Base-by-base conservation (phyloP, 2,797 vertebrate genomes). In the Rallus crepitans region DNA sequence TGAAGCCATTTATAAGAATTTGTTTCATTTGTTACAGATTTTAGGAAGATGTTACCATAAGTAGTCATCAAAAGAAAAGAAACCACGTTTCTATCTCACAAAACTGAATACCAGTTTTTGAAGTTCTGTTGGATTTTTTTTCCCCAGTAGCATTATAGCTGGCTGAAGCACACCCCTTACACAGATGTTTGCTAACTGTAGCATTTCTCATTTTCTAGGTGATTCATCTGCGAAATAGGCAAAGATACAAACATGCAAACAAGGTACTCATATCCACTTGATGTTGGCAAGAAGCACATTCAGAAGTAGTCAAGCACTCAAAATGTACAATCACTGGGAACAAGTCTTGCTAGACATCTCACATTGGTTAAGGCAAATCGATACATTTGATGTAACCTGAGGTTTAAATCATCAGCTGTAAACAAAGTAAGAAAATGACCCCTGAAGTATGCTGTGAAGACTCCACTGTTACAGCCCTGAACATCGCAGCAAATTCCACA, bases 201-300 rank as follows among this genome's bases (percentile, higher is more conserved):
- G 40, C 6, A 31, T 53, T 71, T 72, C 59, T 91, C 39, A 55
- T 93, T 91, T 95, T 89, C 85, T 63, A 91, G 19, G 78, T 72
- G 64, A 89, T 64, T 91, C 59, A 75, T 59, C 69, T 80, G 39
- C 72, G 73, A 75, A 86, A 68, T 25, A 39, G 50, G 59, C 53
- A 71, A 89, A 86, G 80, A n/a, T 20, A 47, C 16, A 75, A 50
- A 45, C 55, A 45, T 12, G 30, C 7, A 71, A 63, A 85, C 68
- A 66, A 56, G 5, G 57, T 16, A 55, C 47, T 73, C 19, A 17
- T 2, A 20, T 50, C 42, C 28, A 39, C 82, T 3, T 35, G 23
- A 37, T 12, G 8, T 2, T 71, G 69, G 30, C 47, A 40, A 85
- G 61, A 24, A 40, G 45, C 31, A 59, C 5, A 12, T n/a, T 68